These are phyloP conservation scores for Notolepis coatsorum DNA, from an alignment of 2,797 vertebrate genomes.

Conservation along the genomic window DNA sequence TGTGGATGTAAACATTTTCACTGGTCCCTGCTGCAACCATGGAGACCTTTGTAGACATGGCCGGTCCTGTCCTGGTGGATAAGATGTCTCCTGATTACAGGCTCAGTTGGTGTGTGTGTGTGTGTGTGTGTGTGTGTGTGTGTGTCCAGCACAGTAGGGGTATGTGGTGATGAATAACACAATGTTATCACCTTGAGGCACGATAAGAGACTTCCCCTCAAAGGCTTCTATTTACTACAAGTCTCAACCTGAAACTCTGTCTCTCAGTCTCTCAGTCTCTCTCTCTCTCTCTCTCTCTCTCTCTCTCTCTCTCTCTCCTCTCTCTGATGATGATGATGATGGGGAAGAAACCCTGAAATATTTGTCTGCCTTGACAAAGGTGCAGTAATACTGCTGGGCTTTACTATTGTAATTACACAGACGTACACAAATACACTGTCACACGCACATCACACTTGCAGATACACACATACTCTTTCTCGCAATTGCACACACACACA, in stretches of 20 bases:
- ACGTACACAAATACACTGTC: too few species aligned
- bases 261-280: neutral
- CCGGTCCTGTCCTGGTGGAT: conserved; percentile 19
- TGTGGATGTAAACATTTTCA: conserved; percentile 17
- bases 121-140: neutral
- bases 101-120: neutral
- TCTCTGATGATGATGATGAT: neutral
- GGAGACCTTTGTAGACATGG: conserved; percentile 24
- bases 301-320: neutral
- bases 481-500: too few species aligned
- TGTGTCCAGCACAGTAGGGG: neutral
- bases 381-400: neutral
- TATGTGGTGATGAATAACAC: conserved; percentile 12
- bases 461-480: too few species aligned
- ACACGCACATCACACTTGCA: too few species aligned
- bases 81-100: conserved; percentile 60
- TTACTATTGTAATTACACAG: neutral
- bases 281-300: conserved; percentile 2
- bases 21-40: conserved; percentile 29
- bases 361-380: conserved; percentile 15
- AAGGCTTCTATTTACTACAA: conserved; percentile 12
- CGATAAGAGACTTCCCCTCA: conserved; percentile 29
- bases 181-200: conserved; percentile 47
- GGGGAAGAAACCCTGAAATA: neutral
- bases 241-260: conserved; percentile 9